Base-by-base conservation (phyloP, 2,113 vertebrate species). In the Halichoerus grypus region DNA sequence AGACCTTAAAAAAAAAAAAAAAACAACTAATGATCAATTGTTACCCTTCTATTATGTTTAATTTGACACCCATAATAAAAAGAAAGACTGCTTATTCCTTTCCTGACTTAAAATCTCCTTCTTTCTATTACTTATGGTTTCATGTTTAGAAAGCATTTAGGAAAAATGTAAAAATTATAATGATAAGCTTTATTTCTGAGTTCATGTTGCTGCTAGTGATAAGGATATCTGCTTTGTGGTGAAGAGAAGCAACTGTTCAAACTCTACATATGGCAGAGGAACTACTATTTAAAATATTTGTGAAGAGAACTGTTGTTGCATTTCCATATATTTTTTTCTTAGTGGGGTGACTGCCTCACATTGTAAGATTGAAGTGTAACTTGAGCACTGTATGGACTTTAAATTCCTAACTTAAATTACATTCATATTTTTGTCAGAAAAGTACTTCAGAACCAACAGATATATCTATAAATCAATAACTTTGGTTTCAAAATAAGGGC, bases 401-500 rank as follows among this genome's bases (percentile, higher is more conserved):
- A 92, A 91, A 74, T 77, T 85, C 49, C 26, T 84, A 71, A 74
- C 6, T 61, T 87, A 74, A 36, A 77, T 88, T 61, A 90, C 12
- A 83, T 22, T 65, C 31, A 71, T 46, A 79, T 80, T 77, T 95
- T 85, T 77, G 49, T 87, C 26, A 91, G 46, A 51, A 95, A 96
- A 92, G 6, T 51, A 85, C 26, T 53, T 95, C 15, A 92, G 83
- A 80, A 83, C 36, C 21, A 84, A 80, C n/a, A 24, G 10, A 74
- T 77, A 67, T 42, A 42, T 39, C 46, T 67, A 51, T n/a, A 88
- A 88, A 88, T 83, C 5, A 42, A n/a, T 71, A 83, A 84, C 22
- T 89, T 72, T 36, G 11, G 13, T 95, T 95, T 96, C 39, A 94
- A 93, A 94, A 91, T 87, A 91, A 88, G 33, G 15, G 12, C 31